Evolutionary conservation across 2,888 invertebrate species (phyloP).

Genomic region (Protula sp.): DNA sequence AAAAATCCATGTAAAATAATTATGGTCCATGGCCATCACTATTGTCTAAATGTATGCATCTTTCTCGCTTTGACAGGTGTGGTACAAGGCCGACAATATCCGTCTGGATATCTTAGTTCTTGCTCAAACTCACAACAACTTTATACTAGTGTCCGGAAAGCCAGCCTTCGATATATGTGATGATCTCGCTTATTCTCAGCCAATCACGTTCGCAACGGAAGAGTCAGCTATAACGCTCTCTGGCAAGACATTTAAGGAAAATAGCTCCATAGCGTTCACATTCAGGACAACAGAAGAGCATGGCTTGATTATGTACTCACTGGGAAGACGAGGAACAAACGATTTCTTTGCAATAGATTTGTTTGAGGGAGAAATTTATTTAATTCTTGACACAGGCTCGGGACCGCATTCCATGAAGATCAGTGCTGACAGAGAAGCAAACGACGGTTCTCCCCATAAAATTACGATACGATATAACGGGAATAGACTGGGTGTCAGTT

Average conservation of each 20-base stretch:
- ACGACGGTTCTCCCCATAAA: constrained; percentile 90
- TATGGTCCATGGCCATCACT: too few species aligned
- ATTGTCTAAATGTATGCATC: too few species aligned
- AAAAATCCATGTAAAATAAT: too few species aligned
- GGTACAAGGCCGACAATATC: constrained; percentile 83
- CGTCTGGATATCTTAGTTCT: constrained; percentile 82
- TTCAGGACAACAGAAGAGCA: constrained; percentile 93
- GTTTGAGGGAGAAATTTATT: constrained; percentile 82
- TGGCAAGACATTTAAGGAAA: constrained; percentile 84
- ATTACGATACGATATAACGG: constrained; percentile 77
- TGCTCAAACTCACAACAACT: constrained; percentile 73
- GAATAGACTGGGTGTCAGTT: constrained; percentile 78
- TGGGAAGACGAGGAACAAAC: constrained; percentile 59
- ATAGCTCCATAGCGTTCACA: constrained; percentile 83
- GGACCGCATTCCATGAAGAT: constrained; percentile 70
- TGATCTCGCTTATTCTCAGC: constrained; percentile 59
- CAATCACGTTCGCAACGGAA: constrained; percentile 84
- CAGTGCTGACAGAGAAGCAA: constrained; percentile 65
- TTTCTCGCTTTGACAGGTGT: too few species aligned
- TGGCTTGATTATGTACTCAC: constrained; percentile 87
- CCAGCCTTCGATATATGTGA: constrained; percentile 60
- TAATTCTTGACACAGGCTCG: constrained; percentile 85
- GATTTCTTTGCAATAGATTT: constrained; percentile 84
- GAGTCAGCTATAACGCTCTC: constrained; percentile 71
- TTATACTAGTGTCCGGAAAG: constrained; percentile 77